Evolutionary conservation across 2,797 vertebrate species (phyloP), one percentile per base, ranked within the genome.

Genomic region (Emydoidea blandingii): DNA sequence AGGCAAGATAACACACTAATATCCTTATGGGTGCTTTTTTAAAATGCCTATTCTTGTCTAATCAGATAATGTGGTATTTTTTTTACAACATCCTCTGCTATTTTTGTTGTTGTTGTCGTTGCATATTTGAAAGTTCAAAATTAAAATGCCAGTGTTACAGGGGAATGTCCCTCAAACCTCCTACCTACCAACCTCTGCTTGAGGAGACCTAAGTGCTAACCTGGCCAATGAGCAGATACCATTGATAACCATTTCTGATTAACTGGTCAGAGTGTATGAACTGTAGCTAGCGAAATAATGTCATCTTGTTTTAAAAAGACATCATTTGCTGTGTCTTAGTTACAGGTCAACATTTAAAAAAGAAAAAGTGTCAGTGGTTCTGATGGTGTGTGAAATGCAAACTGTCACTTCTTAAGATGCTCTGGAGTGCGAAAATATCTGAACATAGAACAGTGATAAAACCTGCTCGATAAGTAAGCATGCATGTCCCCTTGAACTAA

Each of bases 311-410:
- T 94, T 92, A 16, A 79, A 88, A 89, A 86, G 91, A 23, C 87
- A 27, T 89, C 95, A 93, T 96, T 97, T 95, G 95, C 95, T 87
- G 91, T 94, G 78, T 96, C 94, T 96, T 84, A 19, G 0, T 76
- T 92, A 86, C 15, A 59, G 47, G 85, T 49, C 56, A 47, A 85
- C 89, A 93, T 95, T 85, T 79, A 29, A 96, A 95, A 92, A 76
- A 82, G 65, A 89, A 89, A 95, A 85, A 80, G 68, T 96, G 44
- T 56, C 53, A 57, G 52, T 82, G 96, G 97, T 95, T 97, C 95
- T 95, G 88, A 87, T 88, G 52, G 19, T 89, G 72, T 85, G 65
- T 83, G 57, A 82, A 93, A 90, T 65, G 85, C 86, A 94, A 87
- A 56, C 83, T 9, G 0, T 93, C 91, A 85, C 92, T 92, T 97